Evolutionary conservation across 2,113 vertebrate genomes (phyloP), one percentile per base, ranked within the genome.

Genomic region (Dipodomys stephensi): DNA sequence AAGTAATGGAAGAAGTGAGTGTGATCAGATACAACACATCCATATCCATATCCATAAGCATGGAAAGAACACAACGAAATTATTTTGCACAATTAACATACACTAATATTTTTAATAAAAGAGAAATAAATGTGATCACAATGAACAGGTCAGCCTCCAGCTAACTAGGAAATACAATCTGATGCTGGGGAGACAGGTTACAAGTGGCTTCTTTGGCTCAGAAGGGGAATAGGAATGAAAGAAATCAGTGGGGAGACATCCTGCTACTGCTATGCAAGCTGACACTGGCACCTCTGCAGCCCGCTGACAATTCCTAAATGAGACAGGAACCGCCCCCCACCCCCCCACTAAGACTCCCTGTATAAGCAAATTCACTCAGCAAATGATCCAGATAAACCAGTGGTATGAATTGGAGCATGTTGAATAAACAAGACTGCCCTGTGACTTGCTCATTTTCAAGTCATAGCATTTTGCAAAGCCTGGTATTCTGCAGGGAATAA

Each of bases 371-470:
- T 84, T 30, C 87, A 71, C 77, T 91, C 64, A 76, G 91, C 69
- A 87, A 96, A 95, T 68, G 81, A 92, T 83, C 57, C 77, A 85
- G 93, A 91, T 77, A 95, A 93, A 91, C 69, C 87, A 76, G 77
- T 1, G 27, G 65, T 83, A 92, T 44, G 93, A 94, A 94, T 1
- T 81, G 53, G 88, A 91, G 83, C 90, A 71, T 82, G 83, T 16
- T 94, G 83, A 84, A 90, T 93, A 96, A 97, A 88, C 89, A 96
- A 95, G 73, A 69, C 90, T 93, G 91, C 69, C 95, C 90, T 85
- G 15, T 72, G 88, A 91, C 94, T 96, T 92, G 89, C 74, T 94
- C 93, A 94, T 94, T 94, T 94, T 89, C 78, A 67, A 96, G 91
- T 73, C 83, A 35, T 22, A 92, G 39, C 73, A 46, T 94, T 96